Base-by-base conservation (phyloP, 1,140 invertebrate genomes). In the Drosophila bocki region DNA sequence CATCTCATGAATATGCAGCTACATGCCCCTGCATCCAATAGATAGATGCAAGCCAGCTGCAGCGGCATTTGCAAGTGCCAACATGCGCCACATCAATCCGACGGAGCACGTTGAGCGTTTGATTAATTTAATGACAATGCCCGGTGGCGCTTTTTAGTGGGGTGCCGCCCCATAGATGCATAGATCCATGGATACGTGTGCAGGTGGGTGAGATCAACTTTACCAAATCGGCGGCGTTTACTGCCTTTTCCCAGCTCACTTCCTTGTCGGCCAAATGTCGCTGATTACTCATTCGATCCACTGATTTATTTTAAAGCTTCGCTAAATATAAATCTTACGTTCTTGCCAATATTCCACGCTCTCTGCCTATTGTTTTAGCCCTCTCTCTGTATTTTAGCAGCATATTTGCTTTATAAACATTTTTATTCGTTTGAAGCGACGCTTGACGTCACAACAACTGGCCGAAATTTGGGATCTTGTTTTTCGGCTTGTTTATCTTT, bases 121-220 rank as follows among this genome's bases (percentile, higher is more conserved):
- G 83, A 83, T 86, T 86, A 87, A 88, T 87, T 88, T 87, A 87
- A 88, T 87, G 71, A 88, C 80, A 83, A 83, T 87, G 76, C 80
- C 82, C 79, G 79, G 63, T 79, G 75, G 82, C 83, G 63, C 39
- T 54, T 70, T 78, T 65, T 60, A 48, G 59, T 72, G 63, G 45
- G 54, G 59, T 76, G 62, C 71, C 58, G 59, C 59, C 59, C 75
- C 51, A 82, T 50, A 60, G 51, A 51, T 47, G 17, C 47, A 41
- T 22, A 17, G 45, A 39, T 57, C 12, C 22, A 50, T 15, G 41
- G 33, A 32, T 59, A 42, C 17, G 35, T 22, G 37, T 57, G 37
- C 41, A 39, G 41, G 72, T 42, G 32, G 37, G 56, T 71, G 67
- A 82, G 69, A 61, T 82, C 58, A 82, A 72, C 75, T 75, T 67